Percentiles rank a stretch among this genome's conserved stretches.
Evolutionary conservation across 2,888 invertebrate genomes (phyloP).

Genomic region (Lathronympha strigana): DNA sequence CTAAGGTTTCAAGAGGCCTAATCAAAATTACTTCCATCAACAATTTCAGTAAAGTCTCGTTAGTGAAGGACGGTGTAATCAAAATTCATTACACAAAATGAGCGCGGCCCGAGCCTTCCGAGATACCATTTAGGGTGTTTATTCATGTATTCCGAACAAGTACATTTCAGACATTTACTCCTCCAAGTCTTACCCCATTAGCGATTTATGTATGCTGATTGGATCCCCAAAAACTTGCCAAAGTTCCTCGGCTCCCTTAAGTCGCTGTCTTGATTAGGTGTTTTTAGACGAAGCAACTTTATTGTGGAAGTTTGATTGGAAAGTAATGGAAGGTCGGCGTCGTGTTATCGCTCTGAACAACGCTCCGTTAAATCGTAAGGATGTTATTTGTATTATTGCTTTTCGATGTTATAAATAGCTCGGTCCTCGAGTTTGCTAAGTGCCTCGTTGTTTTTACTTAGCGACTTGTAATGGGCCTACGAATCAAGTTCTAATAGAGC

Average conservation of each 20-base stretch:
- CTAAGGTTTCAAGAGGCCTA: conserved; percentile 30
- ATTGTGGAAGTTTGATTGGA: conserved; percentile 73
- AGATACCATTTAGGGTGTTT: conserved; percentile 46
- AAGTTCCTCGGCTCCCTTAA: conserved; percentile 52
- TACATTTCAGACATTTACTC: conserved; percentile 53
- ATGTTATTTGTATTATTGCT: conserved; percentile 44
- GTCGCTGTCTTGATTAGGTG: conserved; percentile 63
- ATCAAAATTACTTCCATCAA: conserved; percentile 38
- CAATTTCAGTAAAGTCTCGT: conserved; percentile 42
- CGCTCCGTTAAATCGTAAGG: conserved; percentile 51
- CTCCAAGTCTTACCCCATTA: conserved; percentile 55
- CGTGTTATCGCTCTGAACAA: conserved; percentile 57
- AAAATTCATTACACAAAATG: conserved; percentile 43
- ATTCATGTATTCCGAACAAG: conserved; percentile 49
- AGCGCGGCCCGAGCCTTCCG: conserved; percentile 38
- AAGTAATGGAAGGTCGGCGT: conserved; percentile 60
- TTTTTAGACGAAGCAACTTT: conserved; percentile 62
- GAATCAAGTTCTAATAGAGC: conserved; percentile 39
- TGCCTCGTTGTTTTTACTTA: conserved; percentile 37
- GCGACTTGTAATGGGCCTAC: conserved; percentile 29
- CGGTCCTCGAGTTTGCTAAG: conserved; percentile 37
- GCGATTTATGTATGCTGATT: conserved; percentile 68
- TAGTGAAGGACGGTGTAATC: conserved; percentile 39
- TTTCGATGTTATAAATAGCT: conserved; percentile 42
- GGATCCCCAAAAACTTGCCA: conserved; percentile 58